Conservation (phyloP, 1,140 invertebrate species). For the Drosophila rufa region DNA sequence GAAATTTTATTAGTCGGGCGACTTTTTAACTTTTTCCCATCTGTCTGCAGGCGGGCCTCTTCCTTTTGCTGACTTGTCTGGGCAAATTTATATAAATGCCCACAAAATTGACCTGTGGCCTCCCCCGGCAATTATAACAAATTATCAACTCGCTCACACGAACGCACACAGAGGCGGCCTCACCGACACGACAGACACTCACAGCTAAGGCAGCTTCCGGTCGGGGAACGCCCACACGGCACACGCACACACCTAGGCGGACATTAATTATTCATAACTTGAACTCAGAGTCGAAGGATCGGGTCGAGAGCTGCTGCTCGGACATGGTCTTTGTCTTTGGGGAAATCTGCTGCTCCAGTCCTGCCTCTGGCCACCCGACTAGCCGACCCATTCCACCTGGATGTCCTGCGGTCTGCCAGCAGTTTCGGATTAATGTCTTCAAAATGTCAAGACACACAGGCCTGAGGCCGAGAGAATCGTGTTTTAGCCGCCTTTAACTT, state of each 20-base stretch:
- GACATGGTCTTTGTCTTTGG: slow-evolving; percentile 69
- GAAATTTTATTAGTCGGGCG: slow-evolving; percentile 53
- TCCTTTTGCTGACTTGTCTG: slow-evolving; percentile 57
- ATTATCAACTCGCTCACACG: slow-evolving; percentile 82
- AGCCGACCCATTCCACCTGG: slow-evolving; percentile 9
- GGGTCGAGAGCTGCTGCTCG: slow-evolving; percentile 36
- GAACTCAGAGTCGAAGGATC: slow-evolving; percentile 55
- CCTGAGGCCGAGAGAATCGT: slow-evolving; percentile 32
- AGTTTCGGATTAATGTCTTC: slow-evolving; percentile 78
- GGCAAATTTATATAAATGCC: slow-evolving; percentile 78
- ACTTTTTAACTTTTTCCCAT: slow-evolving; percentile 35
- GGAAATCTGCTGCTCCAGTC: slow-evolving; percentile 61
- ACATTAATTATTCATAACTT: slow-evolving; percentile 82
- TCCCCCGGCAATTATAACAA: slow-evolving; percentile 81
- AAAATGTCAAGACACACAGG: slow-evolving; percentile 65
- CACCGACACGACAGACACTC: slow-evolving; percentile 20
- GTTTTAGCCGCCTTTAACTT: slow-evolving; percentile 35
- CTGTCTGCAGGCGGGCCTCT: slow-evolving; percentile 22
- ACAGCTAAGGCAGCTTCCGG: slow-evolving; percentile 44
- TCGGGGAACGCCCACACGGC: slow-evolving; percentile 31
- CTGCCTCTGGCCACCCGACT: slow-evolving; percentile 6
- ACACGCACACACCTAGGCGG: slow-evolving; percentile 61
- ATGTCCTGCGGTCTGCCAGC: slow-evolving; percentile 58
- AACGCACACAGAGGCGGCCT: slow-evolving; percentile 22
- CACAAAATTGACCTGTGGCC: slow-evolving; percentile 81